Percentiles rank a stretch among this genome's conserved stretches.
Evolutionary conservation across 2,888 invertebrate species (phyloP).

Genomic region (Drosophila ezoana): DNA sequence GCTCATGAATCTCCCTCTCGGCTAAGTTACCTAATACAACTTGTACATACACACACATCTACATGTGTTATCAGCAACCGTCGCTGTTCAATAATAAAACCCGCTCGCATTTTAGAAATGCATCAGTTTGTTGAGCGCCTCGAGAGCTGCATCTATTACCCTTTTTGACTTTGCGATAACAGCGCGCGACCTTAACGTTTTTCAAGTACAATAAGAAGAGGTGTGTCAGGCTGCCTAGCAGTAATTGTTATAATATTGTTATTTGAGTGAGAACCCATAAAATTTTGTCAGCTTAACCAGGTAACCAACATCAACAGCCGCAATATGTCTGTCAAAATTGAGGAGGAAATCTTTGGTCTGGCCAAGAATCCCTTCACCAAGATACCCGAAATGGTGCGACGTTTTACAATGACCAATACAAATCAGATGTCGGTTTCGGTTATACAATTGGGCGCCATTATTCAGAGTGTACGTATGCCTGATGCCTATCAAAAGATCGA

Average conservation of each 20-base stretch:
- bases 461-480: slow-evolving; percentile 90
- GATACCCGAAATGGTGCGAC: slow-evolving; percentile 68
- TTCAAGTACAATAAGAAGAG: slow-evolving; percentile 39
- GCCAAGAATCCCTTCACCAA: slow-evolving; percentile 79
- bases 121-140: slow-evolving; percentile 26
- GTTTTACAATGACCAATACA: slow-evolving; percentile 80
- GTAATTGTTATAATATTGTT: slow-evolving; percentile 26
- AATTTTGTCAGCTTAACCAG: slow-evolving; percentile 13
- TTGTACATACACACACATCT: neutral
- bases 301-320: slow-evolving; percentile 12
- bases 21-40: slow-evolving; percentile 1
- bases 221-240: slow-evolving; percentile 42
- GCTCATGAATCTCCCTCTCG: neutral
- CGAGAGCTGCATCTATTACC: slow-evolving; percentile 26
- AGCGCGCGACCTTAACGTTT: slow-evolving; percentile 57
- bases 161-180: slow-evolving; percentile 61
- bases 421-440: slow-evolving; percentile 81
- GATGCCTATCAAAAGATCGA: slow-evolving; percentile 90
- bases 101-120: neutral
- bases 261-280: slow-evolving; percentile 16
- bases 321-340: slow-evolving; percentile 65
- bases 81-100: slow-evolving; percentile 18
- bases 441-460: slow-evolving; percentile 89
- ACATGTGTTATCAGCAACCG: slow-evolving; percentile 32
- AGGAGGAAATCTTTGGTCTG: slow-evolving; percentile 82